A percentile compares a stretch with the other conserved stretches of the same genome.
phyloP scores from a whole-genome alignment of 2,888 invertebrate species.

The Schrankia costaestrigalis region DNA sequence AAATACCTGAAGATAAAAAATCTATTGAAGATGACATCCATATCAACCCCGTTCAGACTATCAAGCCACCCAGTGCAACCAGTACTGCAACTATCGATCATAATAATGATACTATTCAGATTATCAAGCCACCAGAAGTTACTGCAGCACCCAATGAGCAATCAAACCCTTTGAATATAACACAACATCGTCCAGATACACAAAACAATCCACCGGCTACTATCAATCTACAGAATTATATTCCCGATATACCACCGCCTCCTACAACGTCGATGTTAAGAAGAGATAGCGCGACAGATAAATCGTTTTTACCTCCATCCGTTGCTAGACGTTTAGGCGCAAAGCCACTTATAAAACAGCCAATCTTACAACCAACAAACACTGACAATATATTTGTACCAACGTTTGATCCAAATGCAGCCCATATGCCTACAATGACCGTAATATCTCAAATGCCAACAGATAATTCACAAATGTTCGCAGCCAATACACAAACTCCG shows the following conservation, averaged over 20 bases:
- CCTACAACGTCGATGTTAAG: constrained; percentile 63
- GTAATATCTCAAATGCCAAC: constrained; percentile 11
- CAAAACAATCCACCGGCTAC: constrained; percentile 13
- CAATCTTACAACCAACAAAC: constrained; percentile 30
- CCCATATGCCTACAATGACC: too few relatives aligned
- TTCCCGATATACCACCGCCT: constrained; percentile 60
- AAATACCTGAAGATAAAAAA: neutral
- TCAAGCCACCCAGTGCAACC: too few relatives aligned
- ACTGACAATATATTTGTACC: constrained; percentile 60
- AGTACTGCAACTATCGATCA: too few relatives aligned
- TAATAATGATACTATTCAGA: constrained; percentile 23
- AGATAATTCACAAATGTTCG: constrained; percentile 5
- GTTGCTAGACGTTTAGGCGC: constrained; percentile 64
- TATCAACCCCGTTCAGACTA: constrained; percentile 20
- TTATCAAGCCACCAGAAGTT: constrained; percentile 18
- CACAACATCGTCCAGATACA: constrained; percentile 8
- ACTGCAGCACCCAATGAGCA: constrained; percentile 10
- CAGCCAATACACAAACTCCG: constrained; percentile 1
- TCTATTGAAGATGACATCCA: constrained; percentile 9
- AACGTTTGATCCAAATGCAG: constrained; percentile 26
- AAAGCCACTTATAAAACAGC: constrained; percentile 55
- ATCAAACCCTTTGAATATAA: constrained; percentile 6
- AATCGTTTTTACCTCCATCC: constrained; percentile 64
- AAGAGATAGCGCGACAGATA: constrained; percentile 43
- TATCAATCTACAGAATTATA: constrained; percentile 9